Evolutionary conservation across 2,888 invertebrate species (phyloP), one percentile per base, ranked within the genome.

Genomic region (Arctia plantaginis): DNA sequence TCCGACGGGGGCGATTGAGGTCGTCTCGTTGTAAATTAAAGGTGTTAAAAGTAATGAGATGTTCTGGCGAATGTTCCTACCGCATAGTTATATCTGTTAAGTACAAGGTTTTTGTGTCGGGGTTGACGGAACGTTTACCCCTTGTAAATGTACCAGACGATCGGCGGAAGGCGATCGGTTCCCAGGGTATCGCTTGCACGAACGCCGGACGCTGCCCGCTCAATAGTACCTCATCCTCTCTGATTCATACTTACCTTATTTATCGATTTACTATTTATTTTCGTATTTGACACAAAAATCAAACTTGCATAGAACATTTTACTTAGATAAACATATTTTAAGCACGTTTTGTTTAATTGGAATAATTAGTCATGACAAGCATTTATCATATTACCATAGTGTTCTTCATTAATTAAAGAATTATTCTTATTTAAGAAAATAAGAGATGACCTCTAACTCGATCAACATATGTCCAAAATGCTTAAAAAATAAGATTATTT

Each of bases 171-270:
- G 88, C 91, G 86, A 82, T 82, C 79, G 84, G 94, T 95, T 95
- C 95, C 94, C 95, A 95, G 94, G 90, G 94, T 95, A 93, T 95
- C 95, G 87, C 88, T 94, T 94, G 93, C 95, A 89, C 91, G 86
- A 83, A 89, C 90, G 92, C 95, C 95, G 95, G 95, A 95, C 93
- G 93, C 91, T 88, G 89, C 85, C 86, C 88, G 87, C 86, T 87
- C 78, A 77, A 79, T 79, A 75, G 80, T 80, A 73, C 80, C 80
- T 75, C 71, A 77, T 77, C 73, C 82, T 72, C 71, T 79, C 68
- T 73, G 13, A 73, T 68, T 81, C 83, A 68, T 71, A 74, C 72
- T 10, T 66, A 23, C 62, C 55, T 35, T 76, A 74, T 75, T 82
- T 84, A 86, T 85, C 82, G 85, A 84, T 79, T 74, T 68, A 55